A percentile compares a stretch with the other conserved stretches of the same genome.
Evolutionary conservation across 2,113 vertebrate genomes (phyloP).

Genomic region (Rallus limicola): DNA sequence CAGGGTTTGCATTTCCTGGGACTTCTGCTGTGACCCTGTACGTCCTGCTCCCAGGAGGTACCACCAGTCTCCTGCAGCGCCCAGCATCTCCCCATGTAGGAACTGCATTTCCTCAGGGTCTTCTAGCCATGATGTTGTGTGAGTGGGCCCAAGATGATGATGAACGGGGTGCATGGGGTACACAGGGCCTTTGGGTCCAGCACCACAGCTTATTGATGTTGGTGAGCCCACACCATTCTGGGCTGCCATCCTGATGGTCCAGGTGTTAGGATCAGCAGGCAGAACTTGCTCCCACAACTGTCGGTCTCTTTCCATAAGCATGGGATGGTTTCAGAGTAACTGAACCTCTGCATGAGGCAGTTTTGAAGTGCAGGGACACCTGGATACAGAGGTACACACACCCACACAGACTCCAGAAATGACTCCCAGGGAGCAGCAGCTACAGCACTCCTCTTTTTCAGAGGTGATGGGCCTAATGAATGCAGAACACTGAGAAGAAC

Average conservation of each 20-base stretch:
- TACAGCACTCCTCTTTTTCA: not conserved
- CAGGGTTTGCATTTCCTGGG: not conserved
- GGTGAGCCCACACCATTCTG: not conserved
- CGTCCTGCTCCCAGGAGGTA: not conserved
- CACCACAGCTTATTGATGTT: not conserved
- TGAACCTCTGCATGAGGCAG: not conserved
- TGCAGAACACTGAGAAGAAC: not conserved
- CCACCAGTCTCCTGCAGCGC: not conserved
- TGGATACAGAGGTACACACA: not conserved
- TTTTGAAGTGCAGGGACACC: not conserved
- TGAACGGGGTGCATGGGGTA: not conserved
- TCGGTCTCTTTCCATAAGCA: not conserved
- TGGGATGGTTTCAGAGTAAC: not conserved
- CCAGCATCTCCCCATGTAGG: not conserved
- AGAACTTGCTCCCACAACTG: not conserved
- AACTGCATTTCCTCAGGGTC: not conserved
- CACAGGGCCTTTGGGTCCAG: not conserved
- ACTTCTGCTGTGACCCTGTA: not conserved
- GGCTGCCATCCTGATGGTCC: not conserved
- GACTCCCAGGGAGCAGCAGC: not conserved
- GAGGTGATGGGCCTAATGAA: not conserved
- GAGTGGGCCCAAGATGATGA: not conserved
- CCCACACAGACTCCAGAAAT: not conserved
- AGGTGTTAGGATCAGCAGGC: not conserved
- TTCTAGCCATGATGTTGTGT: accelerated